Conservation (phyloP, 2,113 vertebrate species). For the Trematomus loennbergii region DNA sequence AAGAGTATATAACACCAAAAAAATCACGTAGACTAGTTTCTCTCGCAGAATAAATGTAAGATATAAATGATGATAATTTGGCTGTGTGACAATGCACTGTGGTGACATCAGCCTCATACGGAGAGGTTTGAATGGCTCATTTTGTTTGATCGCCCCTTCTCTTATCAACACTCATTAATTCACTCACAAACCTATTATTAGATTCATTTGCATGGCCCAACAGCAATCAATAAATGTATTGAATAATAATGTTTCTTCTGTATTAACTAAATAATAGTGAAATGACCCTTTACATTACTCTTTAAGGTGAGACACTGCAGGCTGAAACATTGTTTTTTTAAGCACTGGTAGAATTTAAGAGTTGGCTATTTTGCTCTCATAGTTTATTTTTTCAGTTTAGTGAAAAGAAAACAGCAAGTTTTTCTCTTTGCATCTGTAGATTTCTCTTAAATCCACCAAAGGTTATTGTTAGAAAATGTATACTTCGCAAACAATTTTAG, state of each 20-base stretch:
- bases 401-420: too few species aligned
- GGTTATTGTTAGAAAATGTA: too few species aligned
- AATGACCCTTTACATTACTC: neutral
- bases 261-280: neutral
- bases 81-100: constrained; percentile 14
- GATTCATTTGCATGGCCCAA: neutral
- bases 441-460: too few species aligned
- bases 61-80: constrained; percentile 49
- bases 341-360: too few species aligned
- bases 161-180: neutral
- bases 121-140: constrained; percentile 32
- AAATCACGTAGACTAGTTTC: constrained; percentile 13
- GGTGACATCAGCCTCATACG: constrained; percentile 5
- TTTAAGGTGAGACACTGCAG: too few species aligned
- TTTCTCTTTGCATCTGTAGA: too few species aligned
- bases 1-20: constrained; percentile 49
- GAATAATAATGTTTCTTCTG: constrained; percentile 3
- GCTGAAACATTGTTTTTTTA: too few species aligned
- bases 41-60: constrained; percentile 29
- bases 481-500: too few species aligned
- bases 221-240: neutral
- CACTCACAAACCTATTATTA: neutral
- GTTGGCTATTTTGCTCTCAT: too few species aligned
- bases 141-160: constrained; percentile 12
- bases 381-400: too few species aligned